Evolutionary conservation across 2,888 invertebrate genomes (phyloP).

Genomic region (Magallana nippona): DNA sequence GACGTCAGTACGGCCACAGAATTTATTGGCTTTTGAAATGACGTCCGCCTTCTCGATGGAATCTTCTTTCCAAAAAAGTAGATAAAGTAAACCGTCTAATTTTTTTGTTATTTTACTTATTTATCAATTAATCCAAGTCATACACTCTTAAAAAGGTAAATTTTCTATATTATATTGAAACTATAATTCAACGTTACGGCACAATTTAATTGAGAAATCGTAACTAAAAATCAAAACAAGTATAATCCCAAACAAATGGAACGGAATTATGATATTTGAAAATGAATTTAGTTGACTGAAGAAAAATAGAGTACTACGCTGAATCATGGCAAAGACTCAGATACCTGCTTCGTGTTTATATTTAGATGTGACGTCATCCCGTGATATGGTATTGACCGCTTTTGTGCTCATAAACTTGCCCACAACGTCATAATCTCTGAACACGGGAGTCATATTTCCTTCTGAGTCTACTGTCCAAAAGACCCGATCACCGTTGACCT

Average conservation of each 20-base stretch:
- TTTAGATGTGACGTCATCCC: slow-evolving; percentile 73
- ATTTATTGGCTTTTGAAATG: slow-evolving; percentile 59
- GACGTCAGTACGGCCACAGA: slow-evolving; percentile 57
- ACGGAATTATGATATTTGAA: no score
- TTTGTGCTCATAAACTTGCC: slow-evolving; percentile 76
- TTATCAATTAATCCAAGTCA: no score
- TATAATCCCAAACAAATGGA: no score
- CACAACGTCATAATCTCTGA: slow-evolving; percentile 64
- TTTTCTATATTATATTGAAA: no score
- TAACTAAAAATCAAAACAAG: no score
- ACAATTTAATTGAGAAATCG: no score
- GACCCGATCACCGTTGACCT: slow-evolving; percentile 75
- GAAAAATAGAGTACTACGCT: no score
- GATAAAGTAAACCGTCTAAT: no score
- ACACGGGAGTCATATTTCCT: slow-evolving; percentile 73
- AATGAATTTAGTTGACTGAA: no score
- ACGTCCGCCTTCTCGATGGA: slow-evolving; percentile 61
- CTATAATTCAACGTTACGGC: no score
- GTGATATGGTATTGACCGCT: slow-evolving; percentile 72
- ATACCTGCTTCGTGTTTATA: slow-evolving; percentile 73
- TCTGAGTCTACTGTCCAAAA: slow-evolving; percentile 76
- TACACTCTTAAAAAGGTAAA: no score
- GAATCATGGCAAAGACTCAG: neutral
- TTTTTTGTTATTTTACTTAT: no score
- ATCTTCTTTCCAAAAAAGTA: slow-evolving; percentile 56